These are phyloP conservation scores for Melanotaenia trifasciata DNA, from an alignment of 2,797 vertebrate genomes.

Conservation along the genomic window DNA sequence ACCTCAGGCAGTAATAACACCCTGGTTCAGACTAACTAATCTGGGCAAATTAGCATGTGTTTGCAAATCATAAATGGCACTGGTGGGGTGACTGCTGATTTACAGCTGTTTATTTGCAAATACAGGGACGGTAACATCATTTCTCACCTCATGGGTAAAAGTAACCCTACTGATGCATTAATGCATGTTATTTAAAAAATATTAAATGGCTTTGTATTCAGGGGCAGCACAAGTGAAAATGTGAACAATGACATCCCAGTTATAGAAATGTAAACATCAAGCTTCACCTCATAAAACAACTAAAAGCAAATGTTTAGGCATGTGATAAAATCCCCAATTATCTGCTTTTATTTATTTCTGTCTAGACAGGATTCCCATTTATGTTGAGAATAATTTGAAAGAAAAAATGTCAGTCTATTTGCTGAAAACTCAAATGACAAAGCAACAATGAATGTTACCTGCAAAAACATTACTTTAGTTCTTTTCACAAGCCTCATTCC, in stretches of 20 bases:
- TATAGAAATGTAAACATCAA: no score
- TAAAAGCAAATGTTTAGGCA: no score
- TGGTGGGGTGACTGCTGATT: not conserved
- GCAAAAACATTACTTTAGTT: conserved; percentile 7
- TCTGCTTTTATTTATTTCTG: not conserved
- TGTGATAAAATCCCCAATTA: conserved; percentile 1
- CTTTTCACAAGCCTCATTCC: conserved; percentile 20
- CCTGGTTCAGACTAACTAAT: not conserved
- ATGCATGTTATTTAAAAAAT: no score
- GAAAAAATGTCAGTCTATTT: not conserved
- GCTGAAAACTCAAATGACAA: not conserved
- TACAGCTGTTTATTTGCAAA: not conserved
- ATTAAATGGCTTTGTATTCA: no score
- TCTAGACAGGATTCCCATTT: not conserved
- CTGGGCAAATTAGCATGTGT: not conserved
- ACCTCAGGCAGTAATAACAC: not conserved
- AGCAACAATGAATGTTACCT: not conserved
- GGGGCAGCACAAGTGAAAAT: no score
- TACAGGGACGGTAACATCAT: not conserved
- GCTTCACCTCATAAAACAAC: not conserved
- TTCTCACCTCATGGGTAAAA: no score
- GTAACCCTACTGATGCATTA: no score
- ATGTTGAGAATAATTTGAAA: not conserved
- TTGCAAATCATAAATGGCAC: not conserved
- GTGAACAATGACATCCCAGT: no score